Evolutionary conservation across 2,888 invertebrate species (phyloP), one percentile per base, ranked within the genome.

Genomic region (Drosophila trichaetosa): DNA sequence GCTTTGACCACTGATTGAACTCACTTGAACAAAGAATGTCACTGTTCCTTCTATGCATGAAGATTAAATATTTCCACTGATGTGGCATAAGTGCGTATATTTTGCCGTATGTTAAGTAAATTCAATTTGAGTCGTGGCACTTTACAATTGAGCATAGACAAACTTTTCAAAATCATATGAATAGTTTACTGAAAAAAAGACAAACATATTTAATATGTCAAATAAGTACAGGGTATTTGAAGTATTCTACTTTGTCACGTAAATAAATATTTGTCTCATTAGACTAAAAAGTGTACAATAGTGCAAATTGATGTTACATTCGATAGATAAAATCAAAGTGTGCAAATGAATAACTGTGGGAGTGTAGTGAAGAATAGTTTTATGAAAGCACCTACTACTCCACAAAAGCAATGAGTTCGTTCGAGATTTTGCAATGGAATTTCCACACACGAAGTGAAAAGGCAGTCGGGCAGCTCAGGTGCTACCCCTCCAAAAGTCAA

Each of bases 301-400:
- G 82, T 81, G 89, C 87, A 83, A 87, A 80, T 62, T 58, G 79
- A 60, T 83, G 89, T 87, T 56, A 62, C 56, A 21, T 66, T 34
- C 56, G 13, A 36, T 29, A 66, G 62, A 80, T 63, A 56, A 13
- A 27, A 79, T 69, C 61, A 42, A 24, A 36, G 5, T 21, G 34
- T 21, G 2, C 11, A 18, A 40, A 21, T 10, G 2, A 31, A 1
- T 3, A 57, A 21, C 2, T 27, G 36, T 51, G 36, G 42, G 52
- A 27, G 52, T 58, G 24, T 13, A 29, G 16, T 46, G 24, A 10
- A 29, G 33, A 29, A 33, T 29, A 52, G 1, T 6, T 65, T 52
- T n/a, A 58, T 34, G 4, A 21, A 33, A 33, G n/a, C 51, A 56
- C 21, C 40, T 4, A 33, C 24, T 11, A 27, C 33, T 13, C 11